These are phyloP conservation scores for Leptopilina syphax DNA, from an alignment of 2,888 invertebrate genomes.

Conservation along the genomic window DNA sequence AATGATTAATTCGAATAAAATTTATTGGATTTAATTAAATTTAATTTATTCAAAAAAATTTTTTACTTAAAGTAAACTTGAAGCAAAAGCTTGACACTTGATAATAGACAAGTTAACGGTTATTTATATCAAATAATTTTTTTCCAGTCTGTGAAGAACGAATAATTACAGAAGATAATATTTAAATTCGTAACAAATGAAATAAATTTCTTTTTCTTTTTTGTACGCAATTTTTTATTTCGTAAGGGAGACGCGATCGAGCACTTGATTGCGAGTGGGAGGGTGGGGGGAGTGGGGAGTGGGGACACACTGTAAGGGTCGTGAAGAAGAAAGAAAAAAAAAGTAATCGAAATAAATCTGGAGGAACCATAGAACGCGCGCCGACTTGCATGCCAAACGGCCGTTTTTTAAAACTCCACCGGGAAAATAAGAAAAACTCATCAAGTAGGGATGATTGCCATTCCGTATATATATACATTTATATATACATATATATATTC, in stretches of 20 bases:
- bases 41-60: too few relatives aligned
- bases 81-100: too few relatives aligned
- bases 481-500: too few relatives aligned
- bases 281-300: slow-evolving; percentile 25
- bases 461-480: slow-evolving; percentile 46
- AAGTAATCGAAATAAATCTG: slow-evolving; percentile 69
- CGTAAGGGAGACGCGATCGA: not conserved
- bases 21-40: too few relatives aligned
- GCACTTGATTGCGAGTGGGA: slow-evolving; percentile 42
- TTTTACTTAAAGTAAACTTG: too few relatives aligned
- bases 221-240: slow-evolving; percentile 1
- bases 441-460: slow-evolving; percentile 70
- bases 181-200: too few relatives aligned
- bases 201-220: not conserved
- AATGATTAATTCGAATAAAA: too few relatives aligned
- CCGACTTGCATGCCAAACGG: slow-evolving; percentile 68
- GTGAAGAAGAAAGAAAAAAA: slow-evolving; percentile 54
- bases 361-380: slow-evolving; percentile 52
- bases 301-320: slow-evolving; percentile 41
- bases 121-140: too few relatives aligned
- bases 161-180: too few relatives aligned
- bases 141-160: too few relatives aligned
- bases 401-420: slow-evolving; percentile 69
- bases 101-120: too few relatives aligned
- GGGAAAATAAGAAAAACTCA: slow-evolving; percentile 72